These are phyloP conservation scores for Heliconius ethilla DNA, from an alignment of 2,888 invertebrate species.

Conservation along the genomic window DNA sequence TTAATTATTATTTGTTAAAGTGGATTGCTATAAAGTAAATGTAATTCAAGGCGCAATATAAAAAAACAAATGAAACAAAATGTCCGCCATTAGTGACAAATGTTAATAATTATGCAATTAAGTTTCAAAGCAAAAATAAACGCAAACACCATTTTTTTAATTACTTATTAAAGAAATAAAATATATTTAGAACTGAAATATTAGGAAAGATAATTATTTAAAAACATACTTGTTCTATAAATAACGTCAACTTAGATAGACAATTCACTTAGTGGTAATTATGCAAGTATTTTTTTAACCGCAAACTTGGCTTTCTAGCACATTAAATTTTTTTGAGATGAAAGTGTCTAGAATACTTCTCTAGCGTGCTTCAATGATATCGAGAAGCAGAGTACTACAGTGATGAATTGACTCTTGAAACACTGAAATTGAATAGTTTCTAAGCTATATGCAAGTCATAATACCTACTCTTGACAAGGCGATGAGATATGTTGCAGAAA, in stretches of 20 bases:
- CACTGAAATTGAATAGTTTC: constrained; percentile 18
- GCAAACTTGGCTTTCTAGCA: neutral
- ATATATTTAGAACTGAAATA: too few species aligned
- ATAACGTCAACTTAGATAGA: neutral
- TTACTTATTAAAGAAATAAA: too few species aligned
- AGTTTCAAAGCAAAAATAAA: too few species aligned
- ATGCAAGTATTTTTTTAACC: neutral
- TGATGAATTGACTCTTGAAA: constrained; percentile 43
- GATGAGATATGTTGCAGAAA: neutral
- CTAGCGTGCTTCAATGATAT: constrained; percentile 32
- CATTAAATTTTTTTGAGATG: neutral
- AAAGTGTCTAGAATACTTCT: constrained; percentile 1
- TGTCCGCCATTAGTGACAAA: too few species aligned
- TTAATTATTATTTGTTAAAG: too few species aligned
- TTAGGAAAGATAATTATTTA: too few species aligned
- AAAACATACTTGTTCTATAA: too few species aligned
- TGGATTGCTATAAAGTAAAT: too few species aligned
- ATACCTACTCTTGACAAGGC: neutral
- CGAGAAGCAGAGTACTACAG: constrained; percentile 36
- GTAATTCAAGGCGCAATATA: too few species aligned
- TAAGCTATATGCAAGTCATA: neutral
- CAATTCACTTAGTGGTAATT: neutral
- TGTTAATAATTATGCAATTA: too few species aligned
- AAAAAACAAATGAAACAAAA: too few species aligned
- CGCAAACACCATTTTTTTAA: too few species aligned